Percentiles rank a stretch among this genome's conserved stretches.
Evolutionary conservation across 1,140 invertebrate genomes (phyloP).

Genomic region (Phymastichus coffea): DNA sequence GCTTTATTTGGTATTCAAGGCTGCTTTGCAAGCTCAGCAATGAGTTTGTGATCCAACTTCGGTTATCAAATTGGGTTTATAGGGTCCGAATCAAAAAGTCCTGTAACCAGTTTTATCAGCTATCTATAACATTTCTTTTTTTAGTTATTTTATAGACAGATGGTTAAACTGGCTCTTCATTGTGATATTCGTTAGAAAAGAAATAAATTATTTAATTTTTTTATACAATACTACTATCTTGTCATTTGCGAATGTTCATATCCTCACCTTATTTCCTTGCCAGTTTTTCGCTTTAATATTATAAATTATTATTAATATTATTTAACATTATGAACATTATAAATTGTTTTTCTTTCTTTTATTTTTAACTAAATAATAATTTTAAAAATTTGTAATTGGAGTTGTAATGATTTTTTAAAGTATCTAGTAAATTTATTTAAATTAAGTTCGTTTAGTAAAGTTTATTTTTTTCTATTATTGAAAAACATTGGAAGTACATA

Average conservation of each 20-base stretch:
- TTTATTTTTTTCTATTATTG: too few species aligned
- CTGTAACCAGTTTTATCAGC: slow-evolving; percentile 10
- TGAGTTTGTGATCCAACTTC: background rate
- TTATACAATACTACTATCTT: slow-evolving; percentile 5
- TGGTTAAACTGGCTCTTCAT: background rate
- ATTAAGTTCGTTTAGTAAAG: too few species aligned
- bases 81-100: slow-evolving; percentile 1
- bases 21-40: background rate
- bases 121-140: slow-evolving; percentile 5
- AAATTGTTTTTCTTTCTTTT: too few species aligned
- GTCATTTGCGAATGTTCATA: background rate
- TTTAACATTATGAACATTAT: too few species aligned
- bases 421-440: too few species aligned
- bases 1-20: background rate
- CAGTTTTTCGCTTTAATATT: too few species aligned
- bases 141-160: background rate
- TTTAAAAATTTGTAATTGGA: too few species aligned
- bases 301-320: too few species aligned
- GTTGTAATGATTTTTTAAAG: too few species aligned
- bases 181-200: slow-evolving; percentile 15
- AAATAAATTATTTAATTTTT: slow-evolving; percentile 19
- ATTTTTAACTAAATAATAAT: too few species aligned
- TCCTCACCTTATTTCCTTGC: background rate
- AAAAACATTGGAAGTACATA: too few species aligned
- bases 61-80: background rate